Conservation (phyloP, 2,888 invertebrate species). For the Didymodactylos carnosus region DNA sequence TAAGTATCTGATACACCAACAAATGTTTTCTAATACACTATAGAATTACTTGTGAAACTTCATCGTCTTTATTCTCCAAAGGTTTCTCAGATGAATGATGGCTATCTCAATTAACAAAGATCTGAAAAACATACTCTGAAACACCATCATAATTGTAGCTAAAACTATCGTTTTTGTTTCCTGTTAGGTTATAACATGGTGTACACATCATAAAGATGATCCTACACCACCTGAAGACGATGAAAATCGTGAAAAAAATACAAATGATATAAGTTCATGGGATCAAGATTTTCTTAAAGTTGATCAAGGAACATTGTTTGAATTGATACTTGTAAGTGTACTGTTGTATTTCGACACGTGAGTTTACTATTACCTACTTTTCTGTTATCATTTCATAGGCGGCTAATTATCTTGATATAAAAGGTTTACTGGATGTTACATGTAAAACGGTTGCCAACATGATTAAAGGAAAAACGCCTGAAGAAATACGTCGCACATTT, state of each 20-base stretch:
- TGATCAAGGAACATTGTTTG: slow-evolving; percentile 84
- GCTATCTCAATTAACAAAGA: too few relatives aligned
- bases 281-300: slow-evolving; percentile 97
- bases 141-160: too few relatives aligned
- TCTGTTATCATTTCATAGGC: slow-evolving; percentile 38
- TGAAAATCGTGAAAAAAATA: slow-evolving; percentile 92
- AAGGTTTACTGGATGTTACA: slow-evolving; percentile 69
- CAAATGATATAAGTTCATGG: slow-evolving; percentile 96
- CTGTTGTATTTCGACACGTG: too few relatives aligned
- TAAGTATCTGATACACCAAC: too few relatives aligned
- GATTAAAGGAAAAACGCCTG: slow-evolving; percentile 94
- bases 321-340: slow-evolving; percentile 59
- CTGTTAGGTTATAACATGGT: slow-evolving; percentile 31
- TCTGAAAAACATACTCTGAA: too few relatives aligned
- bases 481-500: slow-evolving; percentile 85
- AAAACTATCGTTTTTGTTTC: too few relatives aligned
- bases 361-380: too few relatives aligned
- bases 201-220: slow-evolving; percentile 50
- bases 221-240: slow-evolving; percentile 63
- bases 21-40: too few relatives aligned
- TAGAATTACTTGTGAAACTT: too few relatives aligned
- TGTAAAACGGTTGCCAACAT: slow-evolving; percentile 95
- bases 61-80: too few relatives aligned
- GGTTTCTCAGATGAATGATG: too few relatives aligned
- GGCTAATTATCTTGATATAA: slow-evolving; percentile 83